Conservation (phyloP, 1,140 invertebrate species). For the Orius laevigatus region DNA sequence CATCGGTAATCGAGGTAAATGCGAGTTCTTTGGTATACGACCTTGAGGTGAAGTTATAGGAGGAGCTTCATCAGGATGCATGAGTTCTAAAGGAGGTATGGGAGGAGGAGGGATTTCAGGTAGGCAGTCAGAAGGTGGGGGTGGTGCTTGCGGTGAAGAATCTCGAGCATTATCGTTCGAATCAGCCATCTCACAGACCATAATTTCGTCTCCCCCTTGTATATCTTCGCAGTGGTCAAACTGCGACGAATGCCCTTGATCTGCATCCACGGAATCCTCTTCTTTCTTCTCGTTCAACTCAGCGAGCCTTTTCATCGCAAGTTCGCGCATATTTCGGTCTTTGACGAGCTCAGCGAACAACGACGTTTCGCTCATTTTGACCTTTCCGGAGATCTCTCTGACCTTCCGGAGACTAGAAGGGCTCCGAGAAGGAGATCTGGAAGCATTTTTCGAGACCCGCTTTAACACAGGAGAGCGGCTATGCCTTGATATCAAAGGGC, state of each 20-base stretch:
- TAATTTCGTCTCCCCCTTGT: constrained; percentile 1
- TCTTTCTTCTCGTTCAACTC: constrained; percentile 44
- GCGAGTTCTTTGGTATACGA: constrained; percentile 20
- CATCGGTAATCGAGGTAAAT: constrained; percentile 50
- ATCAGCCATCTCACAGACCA: constrained; percentile 1
- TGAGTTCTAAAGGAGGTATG: constrained; percentile 19
- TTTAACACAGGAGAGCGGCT: constrained; percentile 1
- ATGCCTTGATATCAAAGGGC: constrained; percentile 13
- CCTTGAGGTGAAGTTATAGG: constrained; percentile 24
- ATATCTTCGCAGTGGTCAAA: too few relatives aligned
- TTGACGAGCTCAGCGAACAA: constrained; percentile 77
- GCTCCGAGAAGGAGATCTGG: constrained; percentile 6
- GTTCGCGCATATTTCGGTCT: constrained; percentile 58
- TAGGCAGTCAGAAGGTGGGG: not conserved
- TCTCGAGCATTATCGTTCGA: constrained; percentile 6
- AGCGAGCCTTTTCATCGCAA: constrained; percentile 49
- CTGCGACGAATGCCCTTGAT: too few relatives aligned
- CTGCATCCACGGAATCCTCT: constrained; percentile 8
- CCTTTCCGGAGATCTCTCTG: constrained; percentile 23
- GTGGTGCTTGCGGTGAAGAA: not conserved
- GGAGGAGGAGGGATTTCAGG: constrained; percentile 17
- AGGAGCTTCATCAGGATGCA: constrained; percentile 16
- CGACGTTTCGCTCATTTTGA: constrained; percentile 68
- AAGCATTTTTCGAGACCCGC: constrained; percentile 1
- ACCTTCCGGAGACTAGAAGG: constrained; percentile 17